Base-by-base conservation (phyloP, 2,888 invertebrate species). In the Keiferia lycopersicella region DNA sequence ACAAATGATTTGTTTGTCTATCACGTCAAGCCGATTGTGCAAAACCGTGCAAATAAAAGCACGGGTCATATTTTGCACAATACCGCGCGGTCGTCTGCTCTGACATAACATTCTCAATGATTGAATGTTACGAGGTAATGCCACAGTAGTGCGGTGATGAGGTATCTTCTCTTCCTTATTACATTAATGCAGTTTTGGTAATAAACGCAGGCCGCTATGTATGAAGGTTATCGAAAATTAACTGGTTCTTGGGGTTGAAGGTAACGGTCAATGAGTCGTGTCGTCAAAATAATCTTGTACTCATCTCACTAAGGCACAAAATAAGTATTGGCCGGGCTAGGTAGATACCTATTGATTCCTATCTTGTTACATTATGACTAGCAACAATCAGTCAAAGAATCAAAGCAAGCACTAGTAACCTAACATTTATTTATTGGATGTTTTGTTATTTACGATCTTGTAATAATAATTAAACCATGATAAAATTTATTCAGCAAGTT, bases 11-110 rank as follows among this genome's bases (percentile, higher is more conserved):
- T 53, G 51, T 53, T 53, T 53, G 51, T 22, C 51, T 22, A 26
- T 53, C 51, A 53, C 51, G 51, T 53, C 22, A 26, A 53, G 22
- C 51, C 20, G 51, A 53, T 53, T 53, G 51, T 53, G 51, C 51
- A 53, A 53, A 53, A 14, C 51, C 16, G 45, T 45, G 22, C 22
- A 22, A 34, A 34, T 34, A 34, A 34, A 53, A 53, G 51, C 51
- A 12, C 51, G 51, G 12, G 3, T 22, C 51, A 53, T 53, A 53
- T 53, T 53, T 53, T 53, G 51, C 51, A 53, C 51, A 53, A 53
- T 26, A 53, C 51, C 22, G 34, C 34, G 10, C 34, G 34, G 34
- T 34, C 34, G 51, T 14, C 51, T 14, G 51, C 18, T 20, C 20
- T 53, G 51, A 53, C 51, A 53, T 53, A 53, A 53, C 51, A 22